Conservation (phyloP, 2,113 vertebrate genomes). For the Bubalus kerabau region DNA sequence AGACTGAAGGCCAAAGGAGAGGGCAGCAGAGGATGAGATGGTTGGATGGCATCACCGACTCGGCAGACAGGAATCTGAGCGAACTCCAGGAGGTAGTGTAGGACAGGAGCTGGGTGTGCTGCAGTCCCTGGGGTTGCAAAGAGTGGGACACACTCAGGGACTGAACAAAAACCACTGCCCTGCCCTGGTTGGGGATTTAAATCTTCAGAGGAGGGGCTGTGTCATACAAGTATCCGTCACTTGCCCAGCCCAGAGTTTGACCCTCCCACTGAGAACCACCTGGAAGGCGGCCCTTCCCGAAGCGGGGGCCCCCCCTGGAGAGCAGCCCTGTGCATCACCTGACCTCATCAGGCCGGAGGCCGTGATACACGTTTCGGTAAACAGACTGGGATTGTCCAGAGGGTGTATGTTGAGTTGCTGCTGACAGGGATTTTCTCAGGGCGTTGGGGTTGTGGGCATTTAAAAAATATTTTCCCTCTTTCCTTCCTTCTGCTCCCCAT, state of each 20-base stretch:
- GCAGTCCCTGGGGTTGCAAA: not conserved
- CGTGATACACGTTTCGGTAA: not conserved
- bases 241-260: no score
- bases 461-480: not conserved
- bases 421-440: not conserved
- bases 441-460: not conserved
- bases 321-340: not conserved
- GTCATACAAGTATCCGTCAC: not conserved
- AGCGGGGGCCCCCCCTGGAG: not conserved
- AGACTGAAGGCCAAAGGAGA: not conserved
- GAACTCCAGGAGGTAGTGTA: not conserved
- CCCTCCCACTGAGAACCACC: rapidly evolving
- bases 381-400: not conserved
- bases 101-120: not conserved
- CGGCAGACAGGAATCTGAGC: not conserved
- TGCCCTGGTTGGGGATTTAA: not conserved
- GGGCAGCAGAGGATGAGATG: not conserved
- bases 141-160: not conserved
- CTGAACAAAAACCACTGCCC: not conserved
- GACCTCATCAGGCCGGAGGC: not conserved
- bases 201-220: not conserved
- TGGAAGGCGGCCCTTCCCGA: not conserved
- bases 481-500: not conserved
- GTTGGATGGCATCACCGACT: not conserved
- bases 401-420: not conserved